Percentiles rank a stretch among this genome's conserved stretches.
Conservation (phyloP, 2,113 vertebrate species). For the Ptyas mucosa region DNA sequence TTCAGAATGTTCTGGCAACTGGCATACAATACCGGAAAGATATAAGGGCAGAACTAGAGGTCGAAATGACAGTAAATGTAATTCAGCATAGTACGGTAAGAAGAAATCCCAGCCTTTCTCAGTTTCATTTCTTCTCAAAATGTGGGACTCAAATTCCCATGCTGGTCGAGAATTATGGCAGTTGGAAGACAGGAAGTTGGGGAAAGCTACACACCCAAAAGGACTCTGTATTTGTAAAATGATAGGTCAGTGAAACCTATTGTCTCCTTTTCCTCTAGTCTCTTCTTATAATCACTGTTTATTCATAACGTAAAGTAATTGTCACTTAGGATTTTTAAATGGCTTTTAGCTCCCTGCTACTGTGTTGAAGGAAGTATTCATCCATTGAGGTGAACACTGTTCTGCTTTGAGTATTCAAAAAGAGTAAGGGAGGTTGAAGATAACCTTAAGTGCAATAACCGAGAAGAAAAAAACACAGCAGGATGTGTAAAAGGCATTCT, state of each 20-base stretch:
- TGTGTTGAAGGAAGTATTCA: neutral
- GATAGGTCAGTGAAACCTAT: neutral
- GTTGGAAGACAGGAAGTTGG: neutral
- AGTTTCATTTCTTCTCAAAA: neutral
- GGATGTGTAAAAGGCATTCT: neutral
- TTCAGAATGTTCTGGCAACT: neutral
- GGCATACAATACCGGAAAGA: rapidly evolving
- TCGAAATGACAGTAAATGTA: neutral
- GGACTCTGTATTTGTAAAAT: neutral
- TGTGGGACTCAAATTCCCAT: neutral
- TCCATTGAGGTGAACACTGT: neutral
- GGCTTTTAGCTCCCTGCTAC: neutral
- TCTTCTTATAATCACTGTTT: neutral
- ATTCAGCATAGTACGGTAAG: neutral
- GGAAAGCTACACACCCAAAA: neutral
- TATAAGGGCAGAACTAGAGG: neutral
- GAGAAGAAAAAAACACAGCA: neutral
- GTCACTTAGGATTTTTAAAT: neutral
- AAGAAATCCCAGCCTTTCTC: slow-evolving; percentile 2
- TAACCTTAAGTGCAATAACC: neutral
- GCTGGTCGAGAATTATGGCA: neutral
- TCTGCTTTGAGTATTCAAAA: neutral
- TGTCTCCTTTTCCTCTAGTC: neutral
- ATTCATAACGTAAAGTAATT: neutral
- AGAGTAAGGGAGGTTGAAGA: neutral